Percentiles rank a stretch among this genome's conserved stretches.
These are phyloP conservation scores for Spilogale gracilis DNA, from an alignment of 2,113 vertebrate genomes.

Conservation along the genomic window DNA sequence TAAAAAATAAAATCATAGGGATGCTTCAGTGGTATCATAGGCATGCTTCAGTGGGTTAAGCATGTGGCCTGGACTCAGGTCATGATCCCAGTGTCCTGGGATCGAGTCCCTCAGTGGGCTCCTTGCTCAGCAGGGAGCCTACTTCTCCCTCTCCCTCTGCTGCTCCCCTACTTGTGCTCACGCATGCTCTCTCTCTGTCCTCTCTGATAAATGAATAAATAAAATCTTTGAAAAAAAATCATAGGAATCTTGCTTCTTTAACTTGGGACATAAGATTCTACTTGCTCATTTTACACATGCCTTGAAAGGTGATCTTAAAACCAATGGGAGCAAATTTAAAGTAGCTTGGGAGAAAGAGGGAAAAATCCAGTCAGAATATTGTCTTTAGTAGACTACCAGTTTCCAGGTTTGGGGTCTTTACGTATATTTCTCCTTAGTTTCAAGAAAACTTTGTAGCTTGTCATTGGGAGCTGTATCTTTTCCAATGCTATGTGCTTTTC, in stretches of 20 bases:
- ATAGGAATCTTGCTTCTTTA: background rate
- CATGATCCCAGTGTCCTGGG: background rate
- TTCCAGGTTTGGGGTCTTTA: background rate
- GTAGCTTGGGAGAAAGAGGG: background rate
- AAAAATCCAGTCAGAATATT: background rate
- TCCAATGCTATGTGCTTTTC: background rate
- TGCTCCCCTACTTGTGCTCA: background rate
- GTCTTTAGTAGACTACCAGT: background rate
- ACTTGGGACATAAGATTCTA: background rate
- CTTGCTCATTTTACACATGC: background rate
- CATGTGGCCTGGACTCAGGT: background rate
- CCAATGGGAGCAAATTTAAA: background rate
- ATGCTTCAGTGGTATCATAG: background rate
- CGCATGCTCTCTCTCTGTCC: background rate
- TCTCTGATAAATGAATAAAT: background rate
- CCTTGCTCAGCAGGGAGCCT: no score
- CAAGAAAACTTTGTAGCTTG: background rate
- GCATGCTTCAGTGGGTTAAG: no score
- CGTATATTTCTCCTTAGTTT: background rate
- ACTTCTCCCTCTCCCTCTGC: background rate
- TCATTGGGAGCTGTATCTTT: background rate
- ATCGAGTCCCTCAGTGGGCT: background rate
- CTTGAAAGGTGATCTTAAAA: conserved; percentile 18
- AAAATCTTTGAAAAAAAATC: background rate
- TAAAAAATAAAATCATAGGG: background rate